A percentile compares a stretch with the other conserved stretches of the same genome.
Evolutionary conservation across 2,888 invertebrate species (phyloP).

Genomic region (Meghimatium bilineatum): DNA sequence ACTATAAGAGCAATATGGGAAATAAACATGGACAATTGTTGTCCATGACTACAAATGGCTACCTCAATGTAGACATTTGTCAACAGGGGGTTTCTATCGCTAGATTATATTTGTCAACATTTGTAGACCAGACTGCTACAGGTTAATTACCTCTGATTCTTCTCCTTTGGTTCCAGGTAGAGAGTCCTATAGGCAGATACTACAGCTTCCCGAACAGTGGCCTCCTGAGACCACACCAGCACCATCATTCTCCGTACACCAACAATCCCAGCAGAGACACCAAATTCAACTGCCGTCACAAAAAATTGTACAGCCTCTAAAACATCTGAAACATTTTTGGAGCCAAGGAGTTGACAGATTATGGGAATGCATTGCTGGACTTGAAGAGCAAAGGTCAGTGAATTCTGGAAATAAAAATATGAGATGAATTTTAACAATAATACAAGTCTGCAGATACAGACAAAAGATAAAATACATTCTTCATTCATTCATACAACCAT

Average conservation of each 20-base stretch:
- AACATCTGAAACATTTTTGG: conserved; percentile 84
- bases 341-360: conserved; percentile 84
- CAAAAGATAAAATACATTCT: not conserved
- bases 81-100: too few relatives aligned
- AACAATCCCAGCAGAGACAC: conserved; percentile 77
- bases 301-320: conserved; percentile 93
- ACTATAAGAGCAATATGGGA: too few relatives aligned
- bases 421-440: not conserved
- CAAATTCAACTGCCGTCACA: conserved; percentile 82
- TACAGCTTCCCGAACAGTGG: conserved; percentile 84
- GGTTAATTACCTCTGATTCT: conserved; percentile 42
- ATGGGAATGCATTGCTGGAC: conserved; percentile 81
- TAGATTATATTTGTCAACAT: too few relatives aligned
- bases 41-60: too few relatives aligned
- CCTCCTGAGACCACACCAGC: conserved; percentile 89
- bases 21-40: too few relatives aligned
- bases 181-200: conserved; percentile 86
- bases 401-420: conserved; percentile 76
- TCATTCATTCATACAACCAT: too few relatives aligned
- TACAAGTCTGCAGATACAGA: not conserved
- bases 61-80: too few relatives aligned
- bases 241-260: conserved; percentile 87
- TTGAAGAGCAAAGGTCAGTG: conserved; percentile 79
- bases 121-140: not conserved
- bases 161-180: conserved; percentile 77